Evolutionary conservation across 2,888 invertebrate genomes (phyloP), one percentile per base, ranked within the genome.

Genomic region (Tachina lurida): DNA sequence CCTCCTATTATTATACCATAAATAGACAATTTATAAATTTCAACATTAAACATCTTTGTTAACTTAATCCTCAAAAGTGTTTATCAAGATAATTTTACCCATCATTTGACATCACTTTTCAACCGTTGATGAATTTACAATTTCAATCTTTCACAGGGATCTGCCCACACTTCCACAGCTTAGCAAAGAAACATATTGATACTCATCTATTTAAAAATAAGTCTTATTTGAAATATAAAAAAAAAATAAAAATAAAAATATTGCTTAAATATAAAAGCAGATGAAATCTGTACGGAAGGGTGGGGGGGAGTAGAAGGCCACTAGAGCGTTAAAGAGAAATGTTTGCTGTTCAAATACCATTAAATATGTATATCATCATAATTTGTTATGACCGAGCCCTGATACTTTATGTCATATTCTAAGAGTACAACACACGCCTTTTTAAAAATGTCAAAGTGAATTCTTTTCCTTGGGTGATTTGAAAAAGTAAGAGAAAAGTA

Each of bases 101-200:
- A 88, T 89, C 90, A 91, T 91, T 91, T 90, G 89, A 89, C 88
- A 89, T 90, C 88, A 90, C 90, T 90, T 90, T 89, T 90, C 89
- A 88, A 89, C 88, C 88, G 88, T 89, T 88, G 88, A 89, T 88
- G 88, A 88, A 89, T 87, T 83, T 86, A 81, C 80, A 70, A 81
- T 73, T 68, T 65, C 60, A 84, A 41, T 47, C 10, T 67, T 45
- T 39, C 15, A 60, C 86, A 68, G 47, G 13, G 19, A 49, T 56
- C 63, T 67, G 22, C 71, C 71, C 65, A 31, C 17, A 52, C 15
- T 47, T 49, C 10, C 17, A 17, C 47, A n/a, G 17, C 13, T 19
- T 39, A 77, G 49, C 49, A 75, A 49, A 85, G 54, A 67, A 63
- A 84, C n/a, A 56, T 71, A 31, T 58, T 73, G 17, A 17, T 73